Conservation (phyloP, 2,797 vertebrate genomes). For the Phrynocephalus forsythii region DNA sequence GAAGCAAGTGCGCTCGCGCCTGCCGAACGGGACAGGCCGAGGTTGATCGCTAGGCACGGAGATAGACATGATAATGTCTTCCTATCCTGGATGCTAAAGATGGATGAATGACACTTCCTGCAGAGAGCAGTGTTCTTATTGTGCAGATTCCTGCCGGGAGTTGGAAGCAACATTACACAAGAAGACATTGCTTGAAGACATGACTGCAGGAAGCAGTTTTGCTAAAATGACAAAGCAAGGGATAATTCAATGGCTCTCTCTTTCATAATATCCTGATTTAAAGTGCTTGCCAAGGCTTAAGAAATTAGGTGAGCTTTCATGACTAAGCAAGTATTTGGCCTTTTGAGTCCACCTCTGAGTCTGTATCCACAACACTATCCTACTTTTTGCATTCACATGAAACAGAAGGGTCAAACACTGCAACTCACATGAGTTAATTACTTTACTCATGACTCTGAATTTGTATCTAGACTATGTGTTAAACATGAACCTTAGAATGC, state of each 20-base stretch:
- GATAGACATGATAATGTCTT: conserved; percentile 36
- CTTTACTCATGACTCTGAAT: neutral
- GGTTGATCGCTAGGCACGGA: conserved; percentile 56
- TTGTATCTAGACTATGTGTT: neutral
- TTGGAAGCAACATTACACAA: conserved; percentile 41
- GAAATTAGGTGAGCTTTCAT: too few species aligned
- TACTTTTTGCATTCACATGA: neutral
- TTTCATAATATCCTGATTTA: neutral
- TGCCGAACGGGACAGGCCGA: too few species aligned
- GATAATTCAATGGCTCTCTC: neutral
- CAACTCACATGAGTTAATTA: neutral
- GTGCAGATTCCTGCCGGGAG: conserved; percentile 22
- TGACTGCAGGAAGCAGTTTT: conserved; percentile 19
- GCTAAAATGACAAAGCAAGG: conserved; percentile 44
- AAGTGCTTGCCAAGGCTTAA: neutral
- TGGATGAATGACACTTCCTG: conserved; percentile 45
- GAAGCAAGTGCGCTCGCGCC: too few species aligned
- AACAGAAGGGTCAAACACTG: neutral
- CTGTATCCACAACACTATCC: too few species aligned
- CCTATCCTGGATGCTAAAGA: conserved; percentile 39
- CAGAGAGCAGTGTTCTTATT: conserved; percentile 36
- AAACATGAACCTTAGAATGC: too few species aligned
- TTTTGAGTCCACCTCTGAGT: too few species aligned
- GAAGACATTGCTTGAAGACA: conserved; percentile 44
- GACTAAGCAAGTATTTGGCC: too few species aligned